Conservation (phyloP, 2,113 vertebrate genomes). For the Forbesichthys agassizii region DNA sequence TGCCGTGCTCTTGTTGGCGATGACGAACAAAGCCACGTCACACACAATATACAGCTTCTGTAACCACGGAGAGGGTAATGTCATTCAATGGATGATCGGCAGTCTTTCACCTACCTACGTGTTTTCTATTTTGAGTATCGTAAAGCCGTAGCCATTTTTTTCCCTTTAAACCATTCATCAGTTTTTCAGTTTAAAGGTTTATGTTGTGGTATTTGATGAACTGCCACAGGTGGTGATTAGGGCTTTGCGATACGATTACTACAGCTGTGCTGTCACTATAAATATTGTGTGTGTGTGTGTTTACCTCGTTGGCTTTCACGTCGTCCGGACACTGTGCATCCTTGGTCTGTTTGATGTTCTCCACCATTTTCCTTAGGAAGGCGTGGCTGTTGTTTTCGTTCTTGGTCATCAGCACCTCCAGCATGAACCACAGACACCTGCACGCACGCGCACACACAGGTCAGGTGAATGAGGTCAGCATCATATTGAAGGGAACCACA, state of each 20-base stretch:
- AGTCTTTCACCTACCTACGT: too few relatives aligned
- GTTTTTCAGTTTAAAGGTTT: too few relatives aligned
- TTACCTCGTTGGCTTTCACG: constrained; percentile 92
- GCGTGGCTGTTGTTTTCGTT: constrained; percentile 99
- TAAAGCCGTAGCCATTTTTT: too few relatives aligned
- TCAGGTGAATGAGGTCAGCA: neutral
- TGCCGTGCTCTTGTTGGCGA: constrained; percentile 96
- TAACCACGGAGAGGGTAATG: constrained; percentile 12
- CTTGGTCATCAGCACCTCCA: constrained; percentile 99
- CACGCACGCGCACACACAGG: constrained; percentile 1
- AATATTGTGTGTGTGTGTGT: neutral
- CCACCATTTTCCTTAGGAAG: constrained; percentile 97
- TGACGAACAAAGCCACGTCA: constrained; percentile 95
- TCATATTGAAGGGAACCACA: too few relatives aligned
- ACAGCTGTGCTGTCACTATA: too few relatives aligned
- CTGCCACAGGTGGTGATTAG: too few relatives aligned
- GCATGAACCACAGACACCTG: constrained; percentile 98
- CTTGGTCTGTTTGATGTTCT: constrained; percentile 97
- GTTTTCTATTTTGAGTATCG: too few relatives aligned
- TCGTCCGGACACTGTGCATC: constrained; percentile 96
- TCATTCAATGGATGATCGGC: neutral
- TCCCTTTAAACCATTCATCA: too few relatives aligned
- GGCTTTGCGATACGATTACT: too few relatives aligned
- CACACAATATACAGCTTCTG: constrained; percentile 99
- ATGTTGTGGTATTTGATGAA: too few relatives aligned